A percentile compares a stretch with the other conserved stretches of the same genome.
Evolutionary conservation across 1,140 invertebrate species (phyloP).

Genomic region (Nixonia krombeini): DNA sequence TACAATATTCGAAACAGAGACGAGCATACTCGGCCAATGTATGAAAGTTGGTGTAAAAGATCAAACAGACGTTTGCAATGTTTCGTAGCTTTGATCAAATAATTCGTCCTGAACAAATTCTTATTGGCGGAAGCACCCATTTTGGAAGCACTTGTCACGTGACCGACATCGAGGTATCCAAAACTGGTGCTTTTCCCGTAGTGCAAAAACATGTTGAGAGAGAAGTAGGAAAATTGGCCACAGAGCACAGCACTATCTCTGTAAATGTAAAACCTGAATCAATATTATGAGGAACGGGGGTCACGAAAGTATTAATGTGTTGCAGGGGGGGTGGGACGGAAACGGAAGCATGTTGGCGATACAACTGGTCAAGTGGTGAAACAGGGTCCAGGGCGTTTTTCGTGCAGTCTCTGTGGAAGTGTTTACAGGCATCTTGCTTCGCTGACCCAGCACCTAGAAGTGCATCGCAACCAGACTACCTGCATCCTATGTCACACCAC

Average conservation of each 20-base stretch:
- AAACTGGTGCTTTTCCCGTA: no score
- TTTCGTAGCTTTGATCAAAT: no score
- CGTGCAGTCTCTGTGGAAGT: constrained; percentile 72
- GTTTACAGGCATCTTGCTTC: constrained; percentile 72
- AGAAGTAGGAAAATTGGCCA: neutral
- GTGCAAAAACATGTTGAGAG: neutral
- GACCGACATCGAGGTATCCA: no score
- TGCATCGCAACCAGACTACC: constrained; percentile 73
- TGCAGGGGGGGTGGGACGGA: constrained; percentile 72
- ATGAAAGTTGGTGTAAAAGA: no score
- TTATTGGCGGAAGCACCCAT: no score
- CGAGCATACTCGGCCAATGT: no score
- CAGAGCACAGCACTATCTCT: constrained; percentile 13
- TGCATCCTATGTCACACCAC: constrained; percentile 72
- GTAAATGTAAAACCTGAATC: constrained; percentile 3
- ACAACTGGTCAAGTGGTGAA: constrained; percentile 71
- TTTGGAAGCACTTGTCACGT: no score
- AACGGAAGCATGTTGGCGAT: constrained; percentile 70
- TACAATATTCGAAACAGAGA: no score
- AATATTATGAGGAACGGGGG: constrained; percentile 52
- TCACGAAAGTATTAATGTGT: constrained; percentile 69
- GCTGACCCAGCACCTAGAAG: constrained; percentile 73
- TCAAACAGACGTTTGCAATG: no score
- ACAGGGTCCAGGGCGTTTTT: constrained; percentile 71
- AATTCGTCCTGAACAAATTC: no score